Conservation (phyloP, 2,888 invertebrate species). For the Myopa tessellatipennis region DNA sequence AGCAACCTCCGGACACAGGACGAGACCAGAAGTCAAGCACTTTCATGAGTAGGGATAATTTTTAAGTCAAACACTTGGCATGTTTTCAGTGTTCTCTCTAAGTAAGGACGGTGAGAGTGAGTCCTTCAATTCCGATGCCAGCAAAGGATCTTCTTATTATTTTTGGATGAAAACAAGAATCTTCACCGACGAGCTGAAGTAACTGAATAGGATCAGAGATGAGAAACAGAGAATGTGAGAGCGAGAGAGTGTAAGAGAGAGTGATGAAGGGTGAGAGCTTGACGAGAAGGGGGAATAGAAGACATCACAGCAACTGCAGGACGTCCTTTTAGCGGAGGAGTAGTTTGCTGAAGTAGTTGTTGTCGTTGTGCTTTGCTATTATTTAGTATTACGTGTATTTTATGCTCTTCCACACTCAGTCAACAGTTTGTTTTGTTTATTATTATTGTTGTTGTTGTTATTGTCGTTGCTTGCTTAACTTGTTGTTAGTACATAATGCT, state of each 20-base stretch:
- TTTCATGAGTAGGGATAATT: conserved; percentile 48
- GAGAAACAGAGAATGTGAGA: background rate
- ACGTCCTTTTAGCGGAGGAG: no score
- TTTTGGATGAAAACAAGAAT: background rate
- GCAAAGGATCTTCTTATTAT: conserved; percentile 16
- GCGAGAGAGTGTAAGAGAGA: background rate
- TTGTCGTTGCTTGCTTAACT: background rate
- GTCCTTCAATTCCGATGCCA: conserved; percentile 18
- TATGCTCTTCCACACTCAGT: conserved; percentile 29
- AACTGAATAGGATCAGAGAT: background rate
- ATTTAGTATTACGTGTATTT: conserved; percentile 1
- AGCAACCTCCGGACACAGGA: background rate
- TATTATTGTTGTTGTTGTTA: conserved; percentile 30
- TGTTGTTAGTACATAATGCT: conserved; percentile 31
- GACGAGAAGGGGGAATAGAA: background rate
- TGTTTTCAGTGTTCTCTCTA: background rate
- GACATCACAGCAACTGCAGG: no score
- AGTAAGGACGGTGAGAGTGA: background rate
- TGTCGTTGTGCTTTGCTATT: background rate
- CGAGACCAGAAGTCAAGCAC: conserved; percentile 34
- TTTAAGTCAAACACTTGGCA: conserved; percentile 52
- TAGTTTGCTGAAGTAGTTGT: background rate
- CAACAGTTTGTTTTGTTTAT: conserved; percentile 26
- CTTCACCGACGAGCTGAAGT: background rate
- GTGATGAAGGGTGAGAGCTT: no score